Evolutionary conservation across 2,888 invertebrate genomes (phyloP), one percentile per base, ranked within the genome.

Genomic region (Tolmerus cingulatus): DNA sequence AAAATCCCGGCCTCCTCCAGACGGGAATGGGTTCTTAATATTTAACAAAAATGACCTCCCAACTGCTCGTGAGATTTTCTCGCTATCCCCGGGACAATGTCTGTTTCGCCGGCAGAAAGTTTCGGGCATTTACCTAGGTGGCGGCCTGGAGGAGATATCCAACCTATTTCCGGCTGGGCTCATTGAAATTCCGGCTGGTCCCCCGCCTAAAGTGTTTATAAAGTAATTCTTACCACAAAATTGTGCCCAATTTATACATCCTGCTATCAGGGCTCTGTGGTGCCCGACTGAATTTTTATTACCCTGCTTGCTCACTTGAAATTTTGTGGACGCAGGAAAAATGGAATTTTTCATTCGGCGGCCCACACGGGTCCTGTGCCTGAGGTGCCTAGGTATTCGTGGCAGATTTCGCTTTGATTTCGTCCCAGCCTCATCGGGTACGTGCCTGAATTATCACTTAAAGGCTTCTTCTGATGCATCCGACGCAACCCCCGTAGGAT

Each of bases 191-290:
- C 84, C 19, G 40, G 16, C 23, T 66, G 43, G 19, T 7, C 14
- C 19, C 84, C 19, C 74, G 23, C 40, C 86, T 86, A 86, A 86
- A 86, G 86, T 86, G 86, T 86, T 86, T 86, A 86, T 86, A 86
- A 86, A 86, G 86, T 86, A 86, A 86, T 86, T 86, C 86, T 86
- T 74, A 86, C 86, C 86, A 86, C 51, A 86, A 86, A 86, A 86
- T 76, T 86, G 86, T 86, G 30, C 74, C 40, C 86, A 86, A 86
- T 86, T 86, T 86, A 86, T 86, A 86, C 86, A 86, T 86, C 86
- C 86, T 86, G 86, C 86, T 76, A 74, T 74, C 86, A 86, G 74
- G 30, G 14, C 74, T 27, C 23, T 23, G 34, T 27, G 74, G 37
- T 74, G 74, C 74, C 86, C 74, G 27, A 74, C 74, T 86, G 86